Base-by-base conservation (phyloP, 2,888 invertebrate genomes). In the Aelia acuminata region DNA sequence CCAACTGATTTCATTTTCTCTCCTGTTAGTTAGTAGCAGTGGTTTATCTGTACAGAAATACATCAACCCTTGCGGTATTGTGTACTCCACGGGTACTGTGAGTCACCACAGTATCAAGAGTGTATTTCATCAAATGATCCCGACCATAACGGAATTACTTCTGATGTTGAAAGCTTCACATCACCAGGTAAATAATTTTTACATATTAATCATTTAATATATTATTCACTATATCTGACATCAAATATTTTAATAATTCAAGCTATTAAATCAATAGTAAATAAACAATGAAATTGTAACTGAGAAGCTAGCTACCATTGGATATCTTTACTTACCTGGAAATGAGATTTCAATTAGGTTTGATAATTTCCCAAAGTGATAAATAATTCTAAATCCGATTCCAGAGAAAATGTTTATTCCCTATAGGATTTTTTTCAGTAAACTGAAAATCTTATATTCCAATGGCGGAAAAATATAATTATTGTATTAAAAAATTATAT, bases 51-150 rank as follows among this genome's bases (percentile, higher is more conserved):
- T 70, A 8, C 87, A 43, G 48, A 87, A 87, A 20, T 87, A 70
- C 13, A 20, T 87, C 8, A 87, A 87, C 47, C 70, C 87, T 3
- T 87, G 87, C 26, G 87, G 87, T 39, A 63, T 53, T n/a, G 70
- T 87, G n/a, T 87, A 87, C 48, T 57, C 70, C 10, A 26, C 70
- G 5, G 31, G 57, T 5, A 20, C 70, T 15, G n/a, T 47, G 22
- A 70, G 57, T 31, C 47, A 53, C 7, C 87, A 87, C n/a, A 47
- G 48, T 48, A 63, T 70, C 20, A 57, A 63, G 26, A 43, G 57
- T 57, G 70, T 48, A 10, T 26, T 87, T 48, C 87, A 87, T 70
- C 26, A 70, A 8, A 70, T 87, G 48, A 87, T 47, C 26, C 87
- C 87, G 3, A 53, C 43, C 3, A 47, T 87, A 70, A 70, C 63